A percentile compares a stretch with the other conserved stretches of the same genome.
These are phyloP conservation scores for Meta bourneti DNA, from an alignment of 2,888 invertebrate species.

Conservation along the genomic window DNA sequence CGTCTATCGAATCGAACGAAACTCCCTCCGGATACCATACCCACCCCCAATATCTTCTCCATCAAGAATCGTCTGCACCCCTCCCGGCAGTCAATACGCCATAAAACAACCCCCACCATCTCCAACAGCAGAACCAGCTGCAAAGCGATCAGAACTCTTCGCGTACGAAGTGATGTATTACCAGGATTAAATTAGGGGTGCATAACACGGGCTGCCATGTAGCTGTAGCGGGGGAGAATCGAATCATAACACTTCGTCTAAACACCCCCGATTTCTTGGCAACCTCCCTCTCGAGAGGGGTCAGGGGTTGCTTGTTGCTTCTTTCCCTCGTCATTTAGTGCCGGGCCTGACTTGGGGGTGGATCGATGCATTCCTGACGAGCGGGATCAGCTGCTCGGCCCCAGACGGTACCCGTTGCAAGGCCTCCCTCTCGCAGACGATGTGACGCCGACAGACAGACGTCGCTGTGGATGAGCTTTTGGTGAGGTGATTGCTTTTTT, in stretches of 20 bases:
- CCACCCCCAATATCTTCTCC: not conserved
- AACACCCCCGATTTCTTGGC: not conserved
- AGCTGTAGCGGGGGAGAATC: constrained; percentile 5
- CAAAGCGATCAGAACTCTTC: not conserved
- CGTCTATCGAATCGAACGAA: too few relatives aligned
- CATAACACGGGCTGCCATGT: not conserved
- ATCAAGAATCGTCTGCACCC: not conserved
- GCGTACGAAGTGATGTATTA: not conserved
- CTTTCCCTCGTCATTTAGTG: constrained; percentile 40
- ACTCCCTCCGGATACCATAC: not conserved
- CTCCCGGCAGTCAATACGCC: not conserved
- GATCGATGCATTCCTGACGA: constrained; percentile 69
- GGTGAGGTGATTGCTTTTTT: not conserved
- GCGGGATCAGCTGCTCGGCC: constrained; percentile 59
- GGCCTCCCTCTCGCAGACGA: not conserved
- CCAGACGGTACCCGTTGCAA: not conserved
- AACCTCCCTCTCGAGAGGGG: not conserved
- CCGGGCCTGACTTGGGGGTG: not conserved
- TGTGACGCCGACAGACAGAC: constrained; percentile 11
- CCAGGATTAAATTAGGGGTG: constrained; percentile 4
- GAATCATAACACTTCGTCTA: constrained; percentile 47
- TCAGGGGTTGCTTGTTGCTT: constrained; percentile 49
- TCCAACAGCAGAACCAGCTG: not conserved
- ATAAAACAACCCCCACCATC: not conserved
- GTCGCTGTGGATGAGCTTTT: not conserved